Percentiles rank a stretch among this genome's conserved stretches.
Evolutionary conservation across 1,140 invertebrate genomes (phyloP).

Genomic region (Battus philenor): DNA sequence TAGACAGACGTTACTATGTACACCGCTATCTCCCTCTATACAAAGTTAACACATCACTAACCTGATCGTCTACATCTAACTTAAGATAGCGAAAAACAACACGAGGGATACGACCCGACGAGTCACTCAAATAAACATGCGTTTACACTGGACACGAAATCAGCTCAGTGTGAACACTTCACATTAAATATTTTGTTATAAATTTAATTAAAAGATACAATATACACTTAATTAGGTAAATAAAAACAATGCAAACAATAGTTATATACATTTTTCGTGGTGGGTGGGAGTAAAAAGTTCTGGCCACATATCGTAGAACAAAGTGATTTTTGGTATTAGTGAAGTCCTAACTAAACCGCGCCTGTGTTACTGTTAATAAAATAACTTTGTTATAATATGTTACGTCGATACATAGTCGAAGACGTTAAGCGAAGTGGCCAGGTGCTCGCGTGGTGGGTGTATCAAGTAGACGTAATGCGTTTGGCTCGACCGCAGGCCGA

Average conservation of each 20-base stretch:
- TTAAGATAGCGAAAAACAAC: slow-evolving; percentile 39
- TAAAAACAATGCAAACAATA: slow-evolving; percentile 58
- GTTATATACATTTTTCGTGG: slow-evolving; percentile 69
- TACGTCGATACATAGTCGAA: neutral
- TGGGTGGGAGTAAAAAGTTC: slow-evolving; percentile 64
- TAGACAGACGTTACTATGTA: slow-evolving; percentile 49
- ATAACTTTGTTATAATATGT: slow-evolving; percentile 1
- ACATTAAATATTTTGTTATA: too few relatives aligned
- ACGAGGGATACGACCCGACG: too few relatives aligned
- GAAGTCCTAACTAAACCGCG: slow-evolving; percentile 27
- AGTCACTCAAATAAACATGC: too few relatives aligned
- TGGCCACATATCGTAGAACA: slow-evolving; percentile 60
- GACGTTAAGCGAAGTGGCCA: slow-evolving; percentile 55
- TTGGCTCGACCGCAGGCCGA: neutral
- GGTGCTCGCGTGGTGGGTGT: slow-evolving; percentile 61
- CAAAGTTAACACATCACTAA: slow-evolving; percentile 54
- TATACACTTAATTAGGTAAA: slow-evolving; percentile 52
- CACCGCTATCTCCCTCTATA: slow-evolving; percentile 47
- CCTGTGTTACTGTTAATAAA: neutral
- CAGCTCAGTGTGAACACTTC: too few relatives aligned
- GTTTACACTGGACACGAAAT: too few relatives aligned
- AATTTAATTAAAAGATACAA: slow-evolving; percentile 19
- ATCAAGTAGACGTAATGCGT: slow-evolving; percentile 14
- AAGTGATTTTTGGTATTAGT: slow-evolving; percentile 58
- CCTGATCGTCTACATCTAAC: slow-evolving; percentile 48